These are phyloP conservation scores for Labroides dimidiatus DNA, from an alignment of 2,797 vertebrate species.

Conservation along the genomic window DNA sequence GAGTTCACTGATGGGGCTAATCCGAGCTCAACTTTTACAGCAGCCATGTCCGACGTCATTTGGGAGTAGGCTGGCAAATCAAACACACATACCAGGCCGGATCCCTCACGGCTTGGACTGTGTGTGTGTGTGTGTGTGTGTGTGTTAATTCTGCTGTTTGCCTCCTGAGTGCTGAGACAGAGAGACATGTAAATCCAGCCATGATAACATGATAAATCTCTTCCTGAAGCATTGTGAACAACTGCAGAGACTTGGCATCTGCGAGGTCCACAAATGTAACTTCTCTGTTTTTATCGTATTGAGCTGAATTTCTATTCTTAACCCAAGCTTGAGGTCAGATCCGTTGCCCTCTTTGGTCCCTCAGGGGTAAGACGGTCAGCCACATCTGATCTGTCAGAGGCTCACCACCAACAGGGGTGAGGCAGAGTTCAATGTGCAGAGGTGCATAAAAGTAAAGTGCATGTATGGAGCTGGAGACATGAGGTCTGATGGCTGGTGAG, in stretches of 20 bases:
- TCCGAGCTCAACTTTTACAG: slow-evolving; percentile 29
- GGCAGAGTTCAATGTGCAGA: slow-evolving; percentile 78
- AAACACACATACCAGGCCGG: slow-evolving; percentile 27
- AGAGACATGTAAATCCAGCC: slow-evolving; percentile 5
- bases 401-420: slow-evolving; percentile 69
- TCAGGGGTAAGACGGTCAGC: slow-evolving; percentile 42
- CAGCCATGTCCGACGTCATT: neutral
- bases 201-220: slow-evolving; percentile 7
- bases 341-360: slow-evolving; percentile 13
- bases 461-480: slow-evolving; percentile 64
- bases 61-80: slow-evolving; percentile 17
- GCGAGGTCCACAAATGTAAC: slow-evolving; percentile 3
- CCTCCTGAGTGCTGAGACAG: neutral
- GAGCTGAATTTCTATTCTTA: neutral
- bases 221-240: neutral
- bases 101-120: neutral
- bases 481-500: slow-evolving; percentile 56
- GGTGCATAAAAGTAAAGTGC: slow-evolving; percentile 67
- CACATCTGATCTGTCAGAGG: slow-evolving; percentile 63
- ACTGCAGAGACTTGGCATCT: neutral
- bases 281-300: neutral
- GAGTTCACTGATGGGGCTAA: slow-evolving; percentile 28
- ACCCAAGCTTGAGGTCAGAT: neutral
- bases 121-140: no score
- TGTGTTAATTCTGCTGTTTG: slow-evolving; percentile 6